Conservation (phyloP, 2,797 vertebrate genomes). For the Falco novaeseelandiae region DNA sequence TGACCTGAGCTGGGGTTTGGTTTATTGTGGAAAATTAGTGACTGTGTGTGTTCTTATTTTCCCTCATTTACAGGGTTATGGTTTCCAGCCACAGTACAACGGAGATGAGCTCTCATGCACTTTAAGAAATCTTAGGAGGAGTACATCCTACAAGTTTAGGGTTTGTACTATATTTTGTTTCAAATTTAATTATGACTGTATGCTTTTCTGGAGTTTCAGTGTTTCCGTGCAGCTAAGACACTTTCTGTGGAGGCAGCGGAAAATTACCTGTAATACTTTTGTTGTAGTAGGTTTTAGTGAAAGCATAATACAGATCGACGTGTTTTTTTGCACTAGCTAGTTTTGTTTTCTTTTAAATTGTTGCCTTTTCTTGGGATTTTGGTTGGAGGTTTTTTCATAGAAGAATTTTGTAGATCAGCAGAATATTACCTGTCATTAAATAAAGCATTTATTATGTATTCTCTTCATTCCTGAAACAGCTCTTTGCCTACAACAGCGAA, state of each 20-base stretch:
- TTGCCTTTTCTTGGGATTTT: neutral
- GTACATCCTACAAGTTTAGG: conserved; percentile 81
- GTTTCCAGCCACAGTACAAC: conserved; percentile 81
- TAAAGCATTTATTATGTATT: neutral
- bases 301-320: neutral
- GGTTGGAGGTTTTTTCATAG: neutral
- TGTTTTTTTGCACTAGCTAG: neutral
- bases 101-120: conserved; percentile 80
- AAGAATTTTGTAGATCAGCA: neutral
- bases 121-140: conserved; percentile 80
- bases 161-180: conserved; percentile 56
- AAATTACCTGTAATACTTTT: neutral
- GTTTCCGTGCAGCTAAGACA: neutral
- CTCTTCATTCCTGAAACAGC: conserved; percentile 50
- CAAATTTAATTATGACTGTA: neutral
- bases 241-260: neutral
- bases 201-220: neutral
- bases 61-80: conserved; percentile 73
- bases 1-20: neutral
- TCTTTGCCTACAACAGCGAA: conserved; percentile 80
- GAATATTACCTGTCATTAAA: neutral
- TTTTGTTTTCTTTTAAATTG: neutral
- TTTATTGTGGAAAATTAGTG: neutral
- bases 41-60: neutral
- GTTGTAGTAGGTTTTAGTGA: neutral